These are phyloP conservation scores for Lepidurus apus DNA, from an alignment of 1,140 invertebrate genomes.

Conservation along the genomic window DNA sequence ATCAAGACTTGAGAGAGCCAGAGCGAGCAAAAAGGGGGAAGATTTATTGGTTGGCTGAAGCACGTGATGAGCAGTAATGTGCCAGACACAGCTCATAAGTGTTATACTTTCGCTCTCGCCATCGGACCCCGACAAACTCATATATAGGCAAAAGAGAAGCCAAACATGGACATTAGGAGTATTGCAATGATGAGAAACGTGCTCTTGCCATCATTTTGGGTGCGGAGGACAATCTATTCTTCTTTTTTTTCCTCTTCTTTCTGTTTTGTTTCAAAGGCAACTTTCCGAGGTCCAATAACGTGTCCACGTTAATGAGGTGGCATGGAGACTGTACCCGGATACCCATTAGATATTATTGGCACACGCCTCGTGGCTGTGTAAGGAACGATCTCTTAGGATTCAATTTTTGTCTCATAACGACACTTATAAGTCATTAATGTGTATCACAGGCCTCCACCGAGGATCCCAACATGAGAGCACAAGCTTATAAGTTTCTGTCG, in stretches of 20 bases:
- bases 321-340: neutral
- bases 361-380: neutral
- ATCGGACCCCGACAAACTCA: neutral
- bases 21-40: neutral
- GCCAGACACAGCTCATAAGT: conserved; percentile 4
- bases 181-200: conserved; percentile 13
- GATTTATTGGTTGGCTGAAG: conserved; percentile 21
- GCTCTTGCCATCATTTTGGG: neutral
- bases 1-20: conserved; percentile 5
- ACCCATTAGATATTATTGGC: neutral
- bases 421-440: neutral
- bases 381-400: neutral
- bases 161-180: conserved; percentile 8
- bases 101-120: neutral
- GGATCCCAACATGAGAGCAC: neutral
- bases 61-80: conserved; percentile 21
- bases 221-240: neutral
- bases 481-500: neutral
- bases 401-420: neutral
- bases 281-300: neutral
- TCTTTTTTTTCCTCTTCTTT: too few species aligned
- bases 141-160: conserved; percentile 15
- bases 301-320: neutral
- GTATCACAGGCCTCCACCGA: neutral
- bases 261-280: too few species aligned